Base-by-base conservation (phyloP, 1,140 invertebrate genomes). In the Microplitis demolitor region DNA sequence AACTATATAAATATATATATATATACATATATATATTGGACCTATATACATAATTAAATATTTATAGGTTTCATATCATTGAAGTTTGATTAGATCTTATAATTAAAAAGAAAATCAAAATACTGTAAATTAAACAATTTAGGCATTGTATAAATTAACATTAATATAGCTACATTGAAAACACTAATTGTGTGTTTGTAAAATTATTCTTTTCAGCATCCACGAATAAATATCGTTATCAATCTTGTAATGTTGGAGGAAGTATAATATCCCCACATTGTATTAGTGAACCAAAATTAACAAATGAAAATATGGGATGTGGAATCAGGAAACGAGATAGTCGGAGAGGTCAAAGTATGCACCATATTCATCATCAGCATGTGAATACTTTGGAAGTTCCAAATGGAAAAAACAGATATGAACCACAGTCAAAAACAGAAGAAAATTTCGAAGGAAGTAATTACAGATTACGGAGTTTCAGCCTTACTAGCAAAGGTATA, bases 381-480 rank as follows among this genome's bases (percentile, higher is more conserved):
- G 93, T 92, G 56, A 91, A 92, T 72, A 92, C 93, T 31, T 88
- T 95, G 63, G 94, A 95, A 82, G 93, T 95, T n/a, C 94, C 94
- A 1, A 88, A 90, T 71, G 83, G 82, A 81, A 75, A 83, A 76
- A 66, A 73, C 72, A 45, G 74, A 78, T 45, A 45, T 11, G 39
- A 45, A 5, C 76, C 83, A 68, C 71, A 78, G 24, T 81, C 75
- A 11, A 63, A 71, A 70, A 79, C 74, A 11, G 85, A 88, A 33
- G 88, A 90, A 33, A 90, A 91, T 58, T 91, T 91, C 16, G 93
- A 96, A 77, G 93, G 94, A 78, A 93, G 94, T 85, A 93, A 93
- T 45, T 94, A 96, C 85, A 88, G 95, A 67, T 91, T 97, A 58
- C 89, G 96, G 76, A 95, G 94, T 68, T 97, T 97, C 88, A 95